Evolutionary conservation across 1,140 invertebrate genomes (phyloP), one percentile per base, ranked within the genome.

Genomic region (Potamilus streckersoni): DNA sequence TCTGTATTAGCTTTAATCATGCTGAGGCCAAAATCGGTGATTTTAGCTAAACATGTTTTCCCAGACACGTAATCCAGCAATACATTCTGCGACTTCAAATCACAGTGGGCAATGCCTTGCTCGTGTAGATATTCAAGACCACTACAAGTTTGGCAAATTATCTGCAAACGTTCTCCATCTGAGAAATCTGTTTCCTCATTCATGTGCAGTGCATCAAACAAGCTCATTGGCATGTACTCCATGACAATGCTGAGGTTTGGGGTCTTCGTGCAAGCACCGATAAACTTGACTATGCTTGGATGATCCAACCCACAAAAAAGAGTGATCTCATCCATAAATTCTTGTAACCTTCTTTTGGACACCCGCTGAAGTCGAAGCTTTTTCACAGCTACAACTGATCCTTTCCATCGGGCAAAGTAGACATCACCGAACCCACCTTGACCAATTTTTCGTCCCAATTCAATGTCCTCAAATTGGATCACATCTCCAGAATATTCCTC

Each of bases 231-330:
- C 82, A 83, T 82, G 63, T 76, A 80, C 67, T 83, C 82, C 79
- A 82, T 80, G 2, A 84, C 79, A 55, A 82, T 84, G n/a, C 72
- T 71, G 17, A 84, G 66, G 59, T 82, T 73, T 38, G 78, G 79
- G 11, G 68, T 72, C 19, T 66, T 72, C 3, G 67, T 62, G 38
- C 76, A 81, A 14, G 83, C 83, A 15, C 80, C 81, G 13, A 82
- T 27, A 56, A 81, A 84, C 20, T 67, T 68, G 49, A 84, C 79
- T 16, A 84, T 80, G 55, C 79, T 82, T 3, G 62, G 70, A 63
- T 84, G 78, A 19, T 81, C 74, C 1, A 84, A 61, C 19, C 69
- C n/a, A 49, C 78, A 69, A 49, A 78, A 73, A 0, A 81, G 16
- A 27, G 20, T 61, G 3, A 84, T 71, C 67, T 84, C 81, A 8